phyloP scores from a whole-genome alignment of 2,888 invertebrate genomes.

The Podabrus alpinus region DNA sequence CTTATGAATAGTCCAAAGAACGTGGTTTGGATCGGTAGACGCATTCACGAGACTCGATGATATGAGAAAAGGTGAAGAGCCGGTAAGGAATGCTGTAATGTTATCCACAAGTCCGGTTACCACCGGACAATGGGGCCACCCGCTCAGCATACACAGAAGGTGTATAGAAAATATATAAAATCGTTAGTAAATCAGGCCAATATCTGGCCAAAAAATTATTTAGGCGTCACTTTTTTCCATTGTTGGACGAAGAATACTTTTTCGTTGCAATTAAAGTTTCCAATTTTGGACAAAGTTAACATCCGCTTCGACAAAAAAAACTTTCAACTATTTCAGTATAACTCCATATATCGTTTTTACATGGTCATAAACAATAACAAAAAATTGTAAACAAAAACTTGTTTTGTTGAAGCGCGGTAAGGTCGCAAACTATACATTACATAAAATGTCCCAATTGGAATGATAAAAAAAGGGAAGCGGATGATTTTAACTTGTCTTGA shows the following conservation, averaged over 20 bases:
- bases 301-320: not conserved
- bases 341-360: conserved; percentile 1
- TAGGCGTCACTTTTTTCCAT: not conserved
- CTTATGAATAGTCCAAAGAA: conserved; percentile 18
- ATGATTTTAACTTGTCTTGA: not conserved
- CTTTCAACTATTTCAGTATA: not conserved
- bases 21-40: conserved; percentile 20
- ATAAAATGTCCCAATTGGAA: not conserved
- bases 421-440: conserved; percentile 5
- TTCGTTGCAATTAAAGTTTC: not conserved
- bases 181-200: not conserved
- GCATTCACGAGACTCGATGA: conserved; percentile 31
- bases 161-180: not conserved
- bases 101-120: conserved; percentile 39
- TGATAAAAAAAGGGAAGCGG: not conserved
- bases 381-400: conserved; percentile 5
- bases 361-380: not conserved
- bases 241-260: not conserved
- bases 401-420: conserved; percentile 3
- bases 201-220: not conserved
- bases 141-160: conserved; percentile 32
- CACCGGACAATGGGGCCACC: conserved; percentile 42
- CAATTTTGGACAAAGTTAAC: not conserved
- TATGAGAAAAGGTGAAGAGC: conserved; percentile 45
- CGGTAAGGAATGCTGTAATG: conserved; percentile 43